Conservation (phyloP, 1,140 invertebrate genomes). For the Cotesia vestalis region DNA sequence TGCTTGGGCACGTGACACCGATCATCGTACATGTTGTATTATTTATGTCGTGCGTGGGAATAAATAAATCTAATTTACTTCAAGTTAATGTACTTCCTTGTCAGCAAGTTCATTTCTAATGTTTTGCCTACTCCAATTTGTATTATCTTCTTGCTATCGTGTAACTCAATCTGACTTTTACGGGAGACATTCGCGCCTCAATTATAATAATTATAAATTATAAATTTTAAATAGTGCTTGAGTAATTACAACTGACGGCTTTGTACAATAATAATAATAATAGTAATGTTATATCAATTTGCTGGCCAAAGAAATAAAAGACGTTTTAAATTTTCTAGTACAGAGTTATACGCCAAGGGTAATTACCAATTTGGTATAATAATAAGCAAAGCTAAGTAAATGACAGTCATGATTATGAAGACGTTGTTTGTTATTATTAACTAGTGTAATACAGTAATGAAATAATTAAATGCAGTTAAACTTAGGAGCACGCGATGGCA, state of each 20-base stretch:
- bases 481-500: too few species aligned
- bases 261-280: too few species aligned
- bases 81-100: slow-evolving; percentile 3
- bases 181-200: too few species aligned
- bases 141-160: too few species aligned
- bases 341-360: not conserved
- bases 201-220: too few species aligned
- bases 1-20: slow-evolving; percentile 28
- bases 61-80: slow-evolving; percentile 10
- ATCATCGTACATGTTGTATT: slow-evolving; percentile 5
- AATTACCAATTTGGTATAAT: not conserved
- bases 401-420: not conserved
- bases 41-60: slow-evolving; percentile 16
- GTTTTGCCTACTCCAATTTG: too few species aligned
- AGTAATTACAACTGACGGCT: too few species aligned
- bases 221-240: too few species aligned
- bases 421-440: not conserved
- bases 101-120: not conserved
- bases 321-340: not conserved
- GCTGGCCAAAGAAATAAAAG: not conserved
- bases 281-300: too few species aligned
- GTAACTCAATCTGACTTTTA: too few species aligned
- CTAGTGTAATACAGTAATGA: too few species aligned
- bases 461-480: too few species aligned
- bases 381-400: slow-evolving; percentile 7